Evolutionary conservation across 2,797 vertebrate species (phyloP).

Genomic region (Syndactyla subalaris): DNA sequence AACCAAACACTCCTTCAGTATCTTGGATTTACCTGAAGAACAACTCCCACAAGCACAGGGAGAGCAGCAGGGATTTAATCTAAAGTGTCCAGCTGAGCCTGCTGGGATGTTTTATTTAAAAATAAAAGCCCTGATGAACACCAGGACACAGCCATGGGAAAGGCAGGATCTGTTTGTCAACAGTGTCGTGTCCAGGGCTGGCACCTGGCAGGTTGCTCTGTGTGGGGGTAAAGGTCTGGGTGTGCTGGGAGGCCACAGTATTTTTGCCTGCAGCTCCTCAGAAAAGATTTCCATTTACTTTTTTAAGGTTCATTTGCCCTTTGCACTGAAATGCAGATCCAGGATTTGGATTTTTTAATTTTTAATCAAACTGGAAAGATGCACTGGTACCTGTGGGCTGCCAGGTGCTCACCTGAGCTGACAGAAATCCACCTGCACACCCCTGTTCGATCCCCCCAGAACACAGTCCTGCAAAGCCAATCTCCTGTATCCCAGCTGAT

Average conservation of each 20-base stretch:
- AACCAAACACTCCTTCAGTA: background rate
- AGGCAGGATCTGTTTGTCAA: background rate
- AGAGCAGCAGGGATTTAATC: too few relatives aligned
- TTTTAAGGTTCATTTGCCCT: background rate
- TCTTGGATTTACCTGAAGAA: background rate
- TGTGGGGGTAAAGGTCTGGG: background rate
- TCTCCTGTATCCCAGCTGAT: accelerated
- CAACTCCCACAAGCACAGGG: background rate
- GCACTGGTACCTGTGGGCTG: background rate
- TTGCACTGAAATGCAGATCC: background rate
- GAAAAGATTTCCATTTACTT: background rate
- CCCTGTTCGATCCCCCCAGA: background rate
- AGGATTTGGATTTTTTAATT: background rate
- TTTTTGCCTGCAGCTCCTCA: background rate
- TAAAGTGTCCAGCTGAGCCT: background rate
- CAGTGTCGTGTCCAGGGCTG: background rate
- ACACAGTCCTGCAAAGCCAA: accelerated
- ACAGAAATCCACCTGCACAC: background rate
- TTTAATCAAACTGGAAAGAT: background rate
- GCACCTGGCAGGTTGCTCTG: background rate
- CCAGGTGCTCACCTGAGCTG: background rate
- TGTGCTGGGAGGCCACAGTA: background rate
- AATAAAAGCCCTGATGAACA: background rate
- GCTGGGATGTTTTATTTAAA: background rate
- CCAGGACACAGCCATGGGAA: background rate